Conservation (phyloP, 2,888 invertebrate genomes). For the Eilema griseolum region DNA sequence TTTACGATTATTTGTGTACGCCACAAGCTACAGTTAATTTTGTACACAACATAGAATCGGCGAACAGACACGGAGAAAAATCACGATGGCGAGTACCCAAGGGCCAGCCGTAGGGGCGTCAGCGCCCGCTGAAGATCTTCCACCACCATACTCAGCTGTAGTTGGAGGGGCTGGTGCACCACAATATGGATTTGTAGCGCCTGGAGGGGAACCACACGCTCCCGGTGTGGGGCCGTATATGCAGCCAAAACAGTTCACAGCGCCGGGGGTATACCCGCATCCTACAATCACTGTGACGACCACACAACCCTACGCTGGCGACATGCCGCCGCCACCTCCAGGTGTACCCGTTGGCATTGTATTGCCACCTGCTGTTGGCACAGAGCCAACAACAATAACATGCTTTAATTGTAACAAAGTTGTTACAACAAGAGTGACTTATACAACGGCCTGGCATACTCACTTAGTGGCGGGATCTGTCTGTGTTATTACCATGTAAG, state of each 20-base stretch:
- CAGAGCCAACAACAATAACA: slow-evolving; percentile 79
- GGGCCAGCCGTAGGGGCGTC: slow-evolving; percentile 62
- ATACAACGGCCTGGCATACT: slow-evolving; percentile 83
- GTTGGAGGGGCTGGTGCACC: slow-evolving; percentile 78
- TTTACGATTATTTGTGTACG: slow-evolving; percentile 18
- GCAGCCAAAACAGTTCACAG: slow-evolving; percentile 74
- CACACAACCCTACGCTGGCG: slow-evolving; percentile 66
- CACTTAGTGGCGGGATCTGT: slow-evolving; percentile 82
- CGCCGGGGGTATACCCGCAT: slow-evolving; percentile 80
- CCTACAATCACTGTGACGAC: slow-evolving; percentile 67
- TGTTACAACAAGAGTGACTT: slow-evolving; percentile 81
- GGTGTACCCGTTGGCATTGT: slow-evolving; percentile 73
- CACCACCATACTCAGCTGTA: slow-evolving; percentile 81
- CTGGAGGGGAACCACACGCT: slow-evolving; percentile 45
- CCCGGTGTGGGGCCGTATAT: slow-evolving; percentile 53
- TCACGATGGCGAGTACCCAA: slow-evolving; percentile 67
- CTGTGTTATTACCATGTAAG: slow-evolving; percentile 82
- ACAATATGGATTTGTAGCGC: slow-evolving; percentile 74
- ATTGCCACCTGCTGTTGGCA: slow-evolving; percentile 76
- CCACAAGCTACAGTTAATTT: slow-evolving; percentile 10
- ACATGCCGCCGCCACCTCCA: slow-evolving; percentile 56
- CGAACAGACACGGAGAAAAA: slow-evolving; percentile 13
- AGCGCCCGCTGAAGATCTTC: slow-evolving; percentile 74
- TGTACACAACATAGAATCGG: neutral
- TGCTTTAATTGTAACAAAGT: slow-evolving; percentile 82